Percentiles rank a stretch among this genome's conserved stretches.
Evolutionary conservation across 2,113 vertebrate genomes (phyloP).

Genomic region (Seriola aureovittata): DNA sequence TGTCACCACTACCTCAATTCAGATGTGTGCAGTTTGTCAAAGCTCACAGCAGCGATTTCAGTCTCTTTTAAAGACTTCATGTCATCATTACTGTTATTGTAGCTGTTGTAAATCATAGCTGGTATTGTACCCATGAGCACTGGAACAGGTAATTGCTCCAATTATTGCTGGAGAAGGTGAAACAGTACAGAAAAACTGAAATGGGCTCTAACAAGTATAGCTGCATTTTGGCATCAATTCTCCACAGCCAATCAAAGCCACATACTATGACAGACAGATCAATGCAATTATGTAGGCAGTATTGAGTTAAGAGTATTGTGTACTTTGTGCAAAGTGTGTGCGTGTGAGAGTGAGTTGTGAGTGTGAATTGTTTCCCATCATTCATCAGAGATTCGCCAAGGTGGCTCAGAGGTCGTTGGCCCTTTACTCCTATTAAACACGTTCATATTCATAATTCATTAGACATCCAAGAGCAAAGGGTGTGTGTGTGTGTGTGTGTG

Average conservation of each 20-base stretch:
- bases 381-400: constrained; percentile 29
- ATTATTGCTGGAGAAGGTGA: constrained; percentile 4
- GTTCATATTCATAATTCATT: constrained; percentile 60
- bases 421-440: constrained; percentile 40
- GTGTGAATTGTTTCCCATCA: background rate
- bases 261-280: constrained; percentile 26
- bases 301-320: constrained; percentile 12
- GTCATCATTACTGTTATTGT: background rate
- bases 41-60: constrained; percentile 1
- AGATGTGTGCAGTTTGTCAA: constrained; percentile 19
- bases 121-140: background rate
- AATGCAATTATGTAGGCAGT: background rate
- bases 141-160: background rate
- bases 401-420: constrained; percentile 35
- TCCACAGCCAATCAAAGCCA: constrained; percentile 8
- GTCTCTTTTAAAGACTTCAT: constrained; percentile 3
- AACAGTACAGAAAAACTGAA: constrained; percentile 31
- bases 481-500: background rate
- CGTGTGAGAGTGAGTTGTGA: background rate
- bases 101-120: background rate
- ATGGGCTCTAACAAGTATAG: constrained; percentile 8
- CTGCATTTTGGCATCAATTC: constrained; percentile 10
- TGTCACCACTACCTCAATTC: constrained; percentile 13
- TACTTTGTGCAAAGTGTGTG: background rate
- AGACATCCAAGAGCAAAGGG: constrained; percentile 36